Evolutionary conservation across 2,888 invertebrate genomes (phyloP).

Genomic region (Sphecodes monilicornis): DNA sequence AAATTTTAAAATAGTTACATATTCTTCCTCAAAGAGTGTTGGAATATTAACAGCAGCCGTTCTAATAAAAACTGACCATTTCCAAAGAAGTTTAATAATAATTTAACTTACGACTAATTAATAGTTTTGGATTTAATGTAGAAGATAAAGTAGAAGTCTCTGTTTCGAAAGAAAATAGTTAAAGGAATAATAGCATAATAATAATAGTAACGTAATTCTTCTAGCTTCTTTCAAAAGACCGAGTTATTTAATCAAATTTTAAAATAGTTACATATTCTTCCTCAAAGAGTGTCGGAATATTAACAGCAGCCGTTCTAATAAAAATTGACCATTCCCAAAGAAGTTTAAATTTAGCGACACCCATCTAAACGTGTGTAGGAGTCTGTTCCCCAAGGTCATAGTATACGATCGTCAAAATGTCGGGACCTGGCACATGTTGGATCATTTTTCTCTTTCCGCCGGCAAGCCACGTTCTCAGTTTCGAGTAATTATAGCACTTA

Average conservation of each 20-base stretch:
- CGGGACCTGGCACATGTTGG: neutral
- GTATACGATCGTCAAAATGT: neutral
- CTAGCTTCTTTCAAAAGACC: too few relatives aligned
- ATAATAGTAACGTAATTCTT: too few relatives aligned
- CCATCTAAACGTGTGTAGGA: neutral
- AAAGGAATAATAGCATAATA: too few relatives aligned
- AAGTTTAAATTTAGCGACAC: neutral
- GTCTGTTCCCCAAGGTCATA: neutral
- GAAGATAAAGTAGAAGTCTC: too few relatives aligned
- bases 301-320: neutral
- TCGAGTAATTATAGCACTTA: slow-evolving; percentile 73
- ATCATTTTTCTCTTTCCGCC: slow-evolving; percentile 9
- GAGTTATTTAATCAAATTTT: too few relatives aligned
- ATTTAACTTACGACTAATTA: too few relatives aligned
- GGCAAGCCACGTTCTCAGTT: slow-evolving; percentile 32
- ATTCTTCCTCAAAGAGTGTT: neutral
- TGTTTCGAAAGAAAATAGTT: too few relatives aligned
- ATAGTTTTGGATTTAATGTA: too few relatives aligned
- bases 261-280: too few relatives aligned
- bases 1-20: too few relatives aligned
- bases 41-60: neutral
- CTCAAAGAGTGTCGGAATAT: neutral
- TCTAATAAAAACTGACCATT: neutral
- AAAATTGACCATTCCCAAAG: neutral
- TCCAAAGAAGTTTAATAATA: too few relatives aligned